Evolutionary conservation across 2,888 invertebrate genomes (phyloP).

Genomic region (Mimachlamys varia): DNA sequence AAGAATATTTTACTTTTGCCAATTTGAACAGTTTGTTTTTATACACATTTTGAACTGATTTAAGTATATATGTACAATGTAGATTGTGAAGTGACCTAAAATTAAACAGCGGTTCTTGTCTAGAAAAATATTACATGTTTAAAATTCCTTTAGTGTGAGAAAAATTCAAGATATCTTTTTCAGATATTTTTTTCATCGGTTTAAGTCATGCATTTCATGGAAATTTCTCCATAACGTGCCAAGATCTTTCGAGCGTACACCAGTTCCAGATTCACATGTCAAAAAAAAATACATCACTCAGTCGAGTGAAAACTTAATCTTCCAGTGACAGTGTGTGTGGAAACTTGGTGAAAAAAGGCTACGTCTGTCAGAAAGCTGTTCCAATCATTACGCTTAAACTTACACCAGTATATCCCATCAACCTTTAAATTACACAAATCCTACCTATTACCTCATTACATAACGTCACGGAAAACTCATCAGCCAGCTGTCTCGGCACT

Average conservation of each 20-base stretch:
- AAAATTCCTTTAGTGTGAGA: slow-evolving; percentile 25
- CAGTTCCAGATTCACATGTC: slow-evolving; percentile 24
- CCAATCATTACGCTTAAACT: neutral
- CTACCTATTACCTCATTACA: slow-evolving; percentile 3
- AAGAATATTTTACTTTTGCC: no score
- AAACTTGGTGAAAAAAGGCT: neutral
- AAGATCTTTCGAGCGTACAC: slow-evolving; percentile 24
- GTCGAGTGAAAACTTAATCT: neutral
- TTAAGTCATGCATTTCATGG: slow-evolving; percentile 23
- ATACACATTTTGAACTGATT: no score
- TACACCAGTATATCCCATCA: neutral
- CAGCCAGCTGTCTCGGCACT: neutral
- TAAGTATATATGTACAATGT: neutral
- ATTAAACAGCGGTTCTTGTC: neutral
- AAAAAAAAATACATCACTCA: slow-evolving; percentile 18
- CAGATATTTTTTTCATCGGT: slow-evolving; percentile 21
- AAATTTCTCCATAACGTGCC: slow-evolving; percentile 6
- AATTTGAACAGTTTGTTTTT: no score
- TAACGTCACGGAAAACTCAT: neutral
- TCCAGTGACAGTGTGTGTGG: neutral
- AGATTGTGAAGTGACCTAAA: neutral
- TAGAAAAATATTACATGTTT: neutral
- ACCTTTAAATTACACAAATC: slow-evolving; percentile 26
- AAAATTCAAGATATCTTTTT: slow-evolving; percentile 31
- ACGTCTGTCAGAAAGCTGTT: neutral